Conservation (phyloP, 2,113 vertebrate genomes). For the Phalacrocorax brasilianus region DNA sequence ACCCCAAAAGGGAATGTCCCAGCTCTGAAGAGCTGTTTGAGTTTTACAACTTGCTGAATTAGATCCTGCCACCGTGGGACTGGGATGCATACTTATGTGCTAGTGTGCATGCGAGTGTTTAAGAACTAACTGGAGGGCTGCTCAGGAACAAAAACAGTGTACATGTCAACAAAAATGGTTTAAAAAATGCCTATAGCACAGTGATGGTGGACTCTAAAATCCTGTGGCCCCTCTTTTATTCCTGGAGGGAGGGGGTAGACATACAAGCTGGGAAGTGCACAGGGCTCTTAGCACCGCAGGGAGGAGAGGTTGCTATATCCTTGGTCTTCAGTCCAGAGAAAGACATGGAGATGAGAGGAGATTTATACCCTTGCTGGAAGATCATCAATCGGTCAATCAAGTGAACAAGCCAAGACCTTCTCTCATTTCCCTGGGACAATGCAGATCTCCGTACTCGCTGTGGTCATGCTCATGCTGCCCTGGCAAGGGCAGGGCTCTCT, state of each 20-base stretch:
- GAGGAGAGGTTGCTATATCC: background rate
- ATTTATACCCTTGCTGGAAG: background rate
- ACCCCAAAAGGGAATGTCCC: background rate
- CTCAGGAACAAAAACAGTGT: background rate
- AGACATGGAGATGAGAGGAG: background rate
- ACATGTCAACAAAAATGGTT: background rate
- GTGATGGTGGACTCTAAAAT: background rate
- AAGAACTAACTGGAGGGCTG: background rate
- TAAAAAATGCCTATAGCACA: background rate
- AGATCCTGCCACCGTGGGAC: background rate
- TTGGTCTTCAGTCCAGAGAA: background rate
- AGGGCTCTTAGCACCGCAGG: fast-evolving
- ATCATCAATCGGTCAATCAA: background rate
- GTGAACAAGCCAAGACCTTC: background rate
- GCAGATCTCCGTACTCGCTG: fast-evolving
- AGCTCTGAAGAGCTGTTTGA: background rate
- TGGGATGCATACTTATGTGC: background rate
- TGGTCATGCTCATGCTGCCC: background rate
- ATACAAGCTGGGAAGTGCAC: fast-evolving
- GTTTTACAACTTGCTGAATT: background rate
- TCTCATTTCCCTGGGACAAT: background rate
- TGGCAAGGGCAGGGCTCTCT: background rate
- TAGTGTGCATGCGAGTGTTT: background rate
- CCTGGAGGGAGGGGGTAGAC: background rate
- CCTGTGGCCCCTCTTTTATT: background rate